Base-by-base conservation (phyloP, 2,113 vertebrate species). In the Blennius ocellaris region DNA sequence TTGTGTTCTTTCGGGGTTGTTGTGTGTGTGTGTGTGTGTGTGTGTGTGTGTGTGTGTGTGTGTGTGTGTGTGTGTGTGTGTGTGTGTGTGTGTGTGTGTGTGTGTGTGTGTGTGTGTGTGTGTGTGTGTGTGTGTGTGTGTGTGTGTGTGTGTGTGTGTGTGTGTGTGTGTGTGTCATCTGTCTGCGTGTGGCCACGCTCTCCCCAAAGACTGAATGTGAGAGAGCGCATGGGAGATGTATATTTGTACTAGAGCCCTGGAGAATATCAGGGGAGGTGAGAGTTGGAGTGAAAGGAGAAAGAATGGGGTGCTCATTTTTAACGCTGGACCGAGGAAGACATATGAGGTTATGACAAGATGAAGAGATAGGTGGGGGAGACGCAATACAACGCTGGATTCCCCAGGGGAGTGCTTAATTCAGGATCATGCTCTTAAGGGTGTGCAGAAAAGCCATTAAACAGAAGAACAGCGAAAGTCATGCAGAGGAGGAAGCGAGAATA, bases 221-320 rank as follows among this genome's bases (percentile, higher is more conserved):
- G 66, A 55, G 76, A 62, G 53, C n/a, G n/a, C 7, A 69, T 63
- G 73, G 81, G 90, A 76, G 81, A 71, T 49, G 84, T 82, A 55
- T 90, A 67, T 90, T 89, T 87, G 83, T 51, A 52, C 74, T 50
- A 8, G 60, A 84, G 69, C 84, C 72, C 83, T 57, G 60, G 88
- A 77, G 88, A 82, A 52, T 39, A 55, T 85, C 76, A 64, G 61
- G 73, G 6, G 36, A 81, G 79, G 69, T 57, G 69, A 86, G 73
- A 53, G 54, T 21, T 63, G 38, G 43, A 56, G 48, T 75, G 48
- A 55, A 77, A 70, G 10, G 53, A 76, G 70, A 63, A 80, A 65
- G 40, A 36, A 74, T 12, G 50, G 69, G 59, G 45, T 43, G 63
- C 51, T 78, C 37, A 30, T 69, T 80, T 77, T 78, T 61, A 21